These are phyloP conservation scores for Pseudanteris insignis DNA, from an alignment of 2,888 invertebrate genomes.

Conservation along the genomic window DNA sequence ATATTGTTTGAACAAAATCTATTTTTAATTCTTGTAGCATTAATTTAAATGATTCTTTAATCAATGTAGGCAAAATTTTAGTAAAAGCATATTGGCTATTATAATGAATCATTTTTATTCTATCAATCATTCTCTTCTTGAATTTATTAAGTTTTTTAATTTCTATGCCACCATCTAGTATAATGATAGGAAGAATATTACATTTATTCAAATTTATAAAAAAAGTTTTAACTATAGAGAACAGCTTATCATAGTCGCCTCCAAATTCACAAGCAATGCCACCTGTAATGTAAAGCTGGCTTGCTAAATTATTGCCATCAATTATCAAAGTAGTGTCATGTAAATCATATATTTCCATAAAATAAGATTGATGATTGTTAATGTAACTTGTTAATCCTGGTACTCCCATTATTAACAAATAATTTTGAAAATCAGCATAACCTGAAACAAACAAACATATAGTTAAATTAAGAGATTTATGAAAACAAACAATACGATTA, in stretches of 20 bases:
- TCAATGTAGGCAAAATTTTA: slow-evolving; percentile 78
- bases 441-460: neutral
- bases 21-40: slow-evolving; percentile 74
- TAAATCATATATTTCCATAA: slow-evolving; percentile 72
- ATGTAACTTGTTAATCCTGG: slow-evolving; percentile 85
- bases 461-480: neutral
- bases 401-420: slow-evolving; percentile 83
- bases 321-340: slow-evolving; percentile 78
- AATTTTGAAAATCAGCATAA: neutral
- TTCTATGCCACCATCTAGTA: slow-evolving; percentile 85
- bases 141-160: slow-evolving; percentile 76
- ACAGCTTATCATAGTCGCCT: slow-evolving; percentile 85
- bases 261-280: slow-evolving; percentile 79
- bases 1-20: slow-evolving; percentile 77
- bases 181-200: slow-evolving; percentile 76
- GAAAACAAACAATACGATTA: too few species aligned
- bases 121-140: slow-evolving; percentile 70
- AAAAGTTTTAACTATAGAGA: slow-evolving; percentile 73
- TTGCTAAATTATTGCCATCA: slow-evolving; percentile 82
- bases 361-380: slow-evolving; percentile 71
- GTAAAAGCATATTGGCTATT: slow-evolving; percentile 68
- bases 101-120: slow-evolving; percentile 71
- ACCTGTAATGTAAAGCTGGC: slow-evolving; percentile 74
- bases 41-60: slow-evolving; percentile 79
- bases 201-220: slow-evolving; percentile 77